A percentile compares a stretch with the other conserved stretches of the same genome.
These are phyloP conservation scores for Ophion ellenae DNA, from an alignment of 2,888 invertebrate species.

Conservation along the genomic window DNA sequence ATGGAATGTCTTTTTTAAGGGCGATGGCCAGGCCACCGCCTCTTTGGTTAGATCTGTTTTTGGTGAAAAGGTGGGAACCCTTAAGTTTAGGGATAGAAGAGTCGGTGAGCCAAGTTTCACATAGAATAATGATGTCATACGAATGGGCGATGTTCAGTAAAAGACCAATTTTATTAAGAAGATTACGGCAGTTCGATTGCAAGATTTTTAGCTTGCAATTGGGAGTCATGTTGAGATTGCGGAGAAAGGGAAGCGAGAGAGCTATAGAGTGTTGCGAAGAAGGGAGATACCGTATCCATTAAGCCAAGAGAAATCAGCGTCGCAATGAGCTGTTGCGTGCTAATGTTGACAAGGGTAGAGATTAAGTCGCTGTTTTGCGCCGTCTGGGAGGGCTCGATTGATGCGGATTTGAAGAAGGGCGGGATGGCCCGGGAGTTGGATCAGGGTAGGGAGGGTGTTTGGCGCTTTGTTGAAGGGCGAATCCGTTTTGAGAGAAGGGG, in stretches of 20 bases:
- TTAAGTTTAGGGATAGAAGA: not conserved
- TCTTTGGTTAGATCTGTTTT: not conserved
- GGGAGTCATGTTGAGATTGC: not conserved
- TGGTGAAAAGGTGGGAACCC: slow-evolving; percentile 2
- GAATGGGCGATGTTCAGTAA: not conserved
- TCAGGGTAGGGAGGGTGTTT: not conserved
- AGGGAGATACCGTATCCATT: not conserved
- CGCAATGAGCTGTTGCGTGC: slow-evolving; percentile 12
- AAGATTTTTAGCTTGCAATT: slow-evolving; percentile 19
- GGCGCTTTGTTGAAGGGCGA: not conserved
- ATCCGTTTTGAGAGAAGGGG: slow-evolving; percentile 3
- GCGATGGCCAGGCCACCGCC: slow-evolving; percentile 39
- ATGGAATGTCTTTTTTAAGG: slow-evolving; percentile 32
- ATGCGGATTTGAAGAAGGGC: not conserved
- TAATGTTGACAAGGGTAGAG: not conserved
- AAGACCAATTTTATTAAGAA: slow-evolving; percentile 18
- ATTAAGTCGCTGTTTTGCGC: not conserved
- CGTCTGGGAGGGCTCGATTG: not conserved
- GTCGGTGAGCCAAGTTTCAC: slow-evolving; percentile 25
- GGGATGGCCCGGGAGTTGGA: too few species aligned
- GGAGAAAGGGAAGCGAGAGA: not conserved
- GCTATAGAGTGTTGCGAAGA: slow-evolving; percentile 16
- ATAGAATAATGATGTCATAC: slow-evolving; percentile 32
- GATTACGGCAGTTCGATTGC: slow-evolving; percentile 34
- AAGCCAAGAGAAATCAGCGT: slow-evolving; percentile 3